Base-by-base conservation (phyloP, 2,888 invertebrate species). In the Oxyscelio sp. region DNA sequence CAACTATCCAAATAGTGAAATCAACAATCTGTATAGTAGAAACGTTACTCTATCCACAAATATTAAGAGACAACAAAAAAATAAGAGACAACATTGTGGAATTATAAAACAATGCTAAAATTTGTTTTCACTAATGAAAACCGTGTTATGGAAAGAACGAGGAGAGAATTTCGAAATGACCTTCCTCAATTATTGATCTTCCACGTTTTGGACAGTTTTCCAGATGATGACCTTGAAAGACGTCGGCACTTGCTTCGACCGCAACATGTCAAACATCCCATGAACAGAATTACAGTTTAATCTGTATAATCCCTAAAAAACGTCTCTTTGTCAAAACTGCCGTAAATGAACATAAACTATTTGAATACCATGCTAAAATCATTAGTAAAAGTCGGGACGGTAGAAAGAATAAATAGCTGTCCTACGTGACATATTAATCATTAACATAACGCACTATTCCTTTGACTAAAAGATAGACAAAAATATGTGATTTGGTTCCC, bases 161-260 rank as follows among this genome's bases (percentile, higher is more conserved):
- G 9, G 9, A 34, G 34, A 11, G 34, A 34, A 34, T 34, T 34
- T 34, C 34, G 34, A 34, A 34, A 34, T 11, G 34, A 34, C 34
- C 34, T 59, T 40, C 22, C 9, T 40, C 40, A 59, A 19, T 66
- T 52, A 66, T 56, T 54, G 68, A 40, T 50, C 68, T 68, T 68
- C 54, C 27, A 24, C 24, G 38, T 56, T 70, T 58, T 58, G 5
- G 70, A 70, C 45, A 70, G 40, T 70, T 70, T 70, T 58, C 54
- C 70, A 56, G 19, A 43, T 22, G 24, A 43, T 56, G 56, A 56
- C 70, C 70, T 66, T 52, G 9, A 11, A 34, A 34, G 34, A 34
- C 34, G 3, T 27, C 34, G 34, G 34, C 34, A 34, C 11, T 8
- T 34, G 34, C 9, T 34, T 5, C 34, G 11, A 34, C 34, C 34